Conservation (phyloP, 37 sponge, comb jelly and placozoan genomes). For the Aphrocallistes beatrix region DNA sequence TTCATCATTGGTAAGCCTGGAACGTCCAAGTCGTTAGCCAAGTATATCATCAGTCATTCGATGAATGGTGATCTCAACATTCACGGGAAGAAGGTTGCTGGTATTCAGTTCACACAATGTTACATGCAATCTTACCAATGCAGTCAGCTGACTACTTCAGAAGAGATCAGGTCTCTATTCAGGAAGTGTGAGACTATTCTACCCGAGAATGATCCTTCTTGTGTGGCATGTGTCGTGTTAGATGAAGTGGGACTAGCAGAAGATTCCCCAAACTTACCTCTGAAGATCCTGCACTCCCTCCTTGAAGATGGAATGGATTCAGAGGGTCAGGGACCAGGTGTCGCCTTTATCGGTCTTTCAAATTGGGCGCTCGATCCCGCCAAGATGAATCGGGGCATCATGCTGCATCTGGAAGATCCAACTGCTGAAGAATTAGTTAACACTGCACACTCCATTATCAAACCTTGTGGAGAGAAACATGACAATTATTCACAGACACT, state of each 20-base stretch:
- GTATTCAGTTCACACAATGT: background rate
- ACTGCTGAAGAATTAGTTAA: background rate
- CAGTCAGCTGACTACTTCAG: conserved; percentile 20
- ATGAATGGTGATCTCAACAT: conserved; percentile 26
- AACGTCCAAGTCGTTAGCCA: conserved; percentile 30
- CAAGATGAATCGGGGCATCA: conserved; percentile 38
- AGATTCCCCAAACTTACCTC: conserved; percentile 31
- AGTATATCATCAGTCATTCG: background rate
- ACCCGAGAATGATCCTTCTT: background rate
- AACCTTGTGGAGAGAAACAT: background rate
- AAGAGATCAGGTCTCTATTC: background rate
- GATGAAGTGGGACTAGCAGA: conserved; percentile 37
- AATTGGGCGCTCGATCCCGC: conserved; percentile 45
- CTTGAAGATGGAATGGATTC: conserved; percentile 15
- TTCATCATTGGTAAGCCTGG: conserved; percentile 44
- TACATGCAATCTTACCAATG: conserved; percentile 31
- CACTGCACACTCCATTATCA: background rate
- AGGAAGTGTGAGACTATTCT: background rate
- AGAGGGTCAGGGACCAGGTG: background rate
- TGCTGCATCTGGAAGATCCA: conserved; percentile 10
- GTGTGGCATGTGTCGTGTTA: conserved; percentile 24
- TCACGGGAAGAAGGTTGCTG: conserved; percentile 42
- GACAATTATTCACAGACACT: background rate
- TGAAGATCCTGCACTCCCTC: conserved; percentile 35
- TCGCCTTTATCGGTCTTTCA: conserved; percentile 29